Percentiles rank a stretch among this genome's conserved stretches.
Conservation (phyloP, 2,113 vertebrate species). For the Oxygymnocypris stewartii region DNA sequence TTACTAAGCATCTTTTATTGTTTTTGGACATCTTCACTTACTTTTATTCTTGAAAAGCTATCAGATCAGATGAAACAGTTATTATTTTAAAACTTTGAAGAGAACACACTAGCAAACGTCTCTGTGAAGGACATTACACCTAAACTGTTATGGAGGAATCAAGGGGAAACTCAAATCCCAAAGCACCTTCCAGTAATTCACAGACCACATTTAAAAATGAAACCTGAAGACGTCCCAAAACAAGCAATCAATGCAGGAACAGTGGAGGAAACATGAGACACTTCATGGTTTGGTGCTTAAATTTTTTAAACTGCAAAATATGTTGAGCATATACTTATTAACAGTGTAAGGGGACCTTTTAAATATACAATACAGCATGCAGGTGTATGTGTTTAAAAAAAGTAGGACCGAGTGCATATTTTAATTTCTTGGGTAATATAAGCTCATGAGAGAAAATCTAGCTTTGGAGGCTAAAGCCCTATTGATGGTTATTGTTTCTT, state of each 20-base stretch:
- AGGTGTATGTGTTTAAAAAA: not conserved
- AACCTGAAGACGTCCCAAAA: slow-evolving; percentile 1
- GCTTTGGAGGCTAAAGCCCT: not conserved
- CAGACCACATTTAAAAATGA: slow-evolving; percentile 33
- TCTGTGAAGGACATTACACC: slow-evolving; percentile 38
- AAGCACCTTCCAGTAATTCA: slow-evolving; percentile 26
- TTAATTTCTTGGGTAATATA: not conserved
- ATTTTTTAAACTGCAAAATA: not conserved
- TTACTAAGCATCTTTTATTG: not conserved
- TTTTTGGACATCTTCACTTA: not conserved
- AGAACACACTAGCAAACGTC: not conserved
- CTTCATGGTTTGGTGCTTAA: slow-evolving; percentile 7
- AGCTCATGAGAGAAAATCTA: not conserved
- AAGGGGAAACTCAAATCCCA: slow-evolving; percentile 20
- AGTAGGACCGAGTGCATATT: not conserved
- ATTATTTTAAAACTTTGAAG: slow-evolving; percentile 29
- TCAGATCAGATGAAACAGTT: not conserved
- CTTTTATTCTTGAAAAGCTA: not conserved
- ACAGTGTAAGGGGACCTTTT: not conserved
- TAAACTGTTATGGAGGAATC: not conserved
- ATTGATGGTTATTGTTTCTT: not conserved
- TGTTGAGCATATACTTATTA: not conserved
- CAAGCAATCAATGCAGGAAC: slow-evolving; percentile 22
- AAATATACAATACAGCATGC: not conserved
- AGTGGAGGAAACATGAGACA: slow-evolving; percentile 2